These are phyloP conservation scores for Carduelis carduelis DNA, from an alignment of 2,797 vertebrate species.

Conservation along the genomic window DNA sequence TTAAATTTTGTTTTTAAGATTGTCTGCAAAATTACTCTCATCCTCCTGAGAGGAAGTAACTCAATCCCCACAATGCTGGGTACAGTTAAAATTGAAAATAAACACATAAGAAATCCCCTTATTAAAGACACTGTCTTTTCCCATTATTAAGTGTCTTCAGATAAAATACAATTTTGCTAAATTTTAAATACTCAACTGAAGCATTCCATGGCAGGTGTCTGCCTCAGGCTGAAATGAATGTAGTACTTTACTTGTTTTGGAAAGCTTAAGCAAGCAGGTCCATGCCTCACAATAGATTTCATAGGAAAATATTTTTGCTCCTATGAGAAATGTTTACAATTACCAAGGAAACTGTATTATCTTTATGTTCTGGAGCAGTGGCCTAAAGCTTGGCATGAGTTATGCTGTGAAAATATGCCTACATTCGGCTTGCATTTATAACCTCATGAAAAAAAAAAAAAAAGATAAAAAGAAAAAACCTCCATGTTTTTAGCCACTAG, in stretches of 20 bases:
- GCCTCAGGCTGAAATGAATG: not conserved
- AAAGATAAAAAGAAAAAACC: not conserved
- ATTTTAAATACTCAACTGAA: not conserved
- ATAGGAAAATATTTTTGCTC: not conserved
- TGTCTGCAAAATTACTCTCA: not conserved
- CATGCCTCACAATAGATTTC: not conserved
- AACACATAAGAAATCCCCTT: not conserved
- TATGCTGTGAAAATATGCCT: not conserved
- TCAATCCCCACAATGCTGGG: not conserved
- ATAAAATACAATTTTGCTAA: not conserved
- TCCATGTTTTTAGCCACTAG: not conserved
- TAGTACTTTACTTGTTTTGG: not conserved
- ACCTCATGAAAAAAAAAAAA: not conserved
- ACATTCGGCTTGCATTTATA: not conserved
- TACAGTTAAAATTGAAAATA: not conserved
- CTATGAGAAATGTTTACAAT: not conserved
- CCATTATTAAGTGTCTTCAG: not conserved
- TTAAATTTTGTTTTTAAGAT: conserved; percentile 25
- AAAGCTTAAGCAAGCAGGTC: not conserved
- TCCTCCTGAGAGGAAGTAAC: conserved; percentile 14
- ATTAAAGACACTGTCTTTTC: not conserved
- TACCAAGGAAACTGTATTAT: not conserved
- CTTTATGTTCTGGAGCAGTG: not conserved
- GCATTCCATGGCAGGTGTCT: not conserved
- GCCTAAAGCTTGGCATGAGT: not conserved